phyloP scores from a whole-genome alignment of 2,888 invertebrate species.

The Leptinotarsa haldemani region DNA sequence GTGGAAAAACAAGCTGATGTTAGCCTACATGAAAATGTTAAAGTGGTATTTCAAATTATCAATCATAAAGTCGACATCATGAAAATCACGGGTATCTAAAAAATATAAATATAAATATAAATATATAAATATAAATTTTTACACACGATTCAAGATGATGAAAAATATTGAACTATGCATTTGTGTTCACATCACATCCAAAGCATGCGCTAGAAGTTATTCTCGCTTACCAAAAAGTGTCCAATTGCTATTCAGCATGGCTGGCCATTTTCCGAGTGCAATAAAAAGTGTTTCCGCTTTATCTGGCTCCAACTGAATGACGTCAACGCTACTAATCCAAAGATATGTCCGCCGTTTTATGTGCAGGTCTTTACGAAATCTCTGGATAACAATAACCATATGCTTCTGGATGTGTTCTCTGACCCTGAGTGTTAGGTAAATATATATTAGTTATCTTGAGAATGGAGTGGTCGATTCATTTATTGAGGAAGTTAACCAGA shows the following conservation, averaged over 20 bases:
- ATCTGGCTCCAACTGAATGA: constrained; percentile 21
- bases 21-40: no score
- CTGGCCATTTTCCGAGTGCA: constrained; percentile 17
- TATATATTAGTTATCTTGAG: constrained; percentile 19
- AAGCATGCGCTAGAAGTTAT: background rate
- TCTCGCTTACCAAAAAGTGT: constrained; percentile 11
- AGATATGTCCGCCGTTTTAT: constrained; percentile 53
- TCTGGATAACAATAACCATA: constrained; percentile 63
- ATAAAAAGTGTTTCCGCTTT: constrained; percentile 26
- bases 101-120: no score
- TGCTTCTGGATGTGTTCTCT: constrained; percentile 62
- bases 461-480: constrained; percentile 13
- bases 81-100: no score
- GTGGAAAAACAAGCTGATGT: no score
- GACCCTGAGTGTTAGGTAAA: constrained; percentile 65
- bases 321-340: constrained; percentile 47
- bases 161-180: background rate
- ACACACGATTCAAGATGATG: background rate
- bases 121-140: no score
- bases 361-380: constrained; percentile 62
- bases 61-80: no score
- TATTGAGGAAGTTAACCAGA: background rate
- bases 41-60: no score
- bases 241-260: constrained; percentile 19
- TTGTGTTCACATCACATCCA: background rate